Evolutionary conservation across 2,888 invertebrate genomes (phyloP).

Genomic region (Epirrhoe alternata): DNA sequence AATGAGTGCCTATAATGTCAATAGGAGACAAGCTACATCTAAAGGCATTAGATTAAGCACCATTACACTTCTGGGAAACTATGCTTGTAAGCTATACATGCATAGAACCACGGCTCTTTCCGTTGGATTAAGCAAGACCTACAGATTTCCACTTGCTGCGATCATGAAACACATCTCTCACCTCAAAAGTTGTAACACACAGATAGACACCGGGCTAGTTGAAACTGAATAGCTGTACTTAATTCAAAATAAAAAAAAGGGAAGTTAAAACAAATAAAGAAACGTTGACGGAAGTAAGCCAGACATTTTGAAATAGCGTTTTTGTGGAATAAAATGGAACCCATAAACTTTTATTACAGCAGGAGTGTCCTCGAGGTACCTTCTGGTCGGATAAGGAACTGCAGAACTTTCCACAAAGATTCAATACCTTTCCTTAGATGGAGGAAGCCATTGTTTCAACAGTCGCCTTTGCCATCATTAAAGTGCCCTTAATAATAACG

Average conservation of each 20-base stretch:
- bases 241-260: not conserved
- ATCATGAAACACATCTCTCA: no score
- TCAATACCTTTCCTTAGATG: conserved; percentile 48
- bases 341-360: conserved; percentile 37
- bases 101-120: no score
- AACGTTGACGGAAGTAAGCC: conserved; percentile 23
- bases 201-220: not conserved
- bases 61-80: not conserved
- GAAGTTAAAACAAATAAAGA: conserved; percentile 13
- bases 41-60: not conserved
- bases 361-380: conserved; percentile 31
- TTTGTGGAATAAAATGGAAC: conserved; percentile 33
- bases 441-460: conserved; percentile 44
- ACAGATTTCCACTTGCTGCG: no score
- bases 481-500: conserved; percentile 41
- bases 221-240: not conserved
- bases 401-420: conserved; percentile 55
- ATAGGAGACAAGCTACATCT: conserved; percentile 14
- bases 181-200: not conserved
- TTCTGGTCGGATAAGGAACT: conserved; percentile 36
- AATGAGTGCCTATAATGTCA: conserved; percentile 25
- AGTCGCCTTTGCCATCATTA: conserved; percentile 44
- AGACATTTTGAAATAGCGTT: conserved; percentile 31
- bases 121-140: no score
- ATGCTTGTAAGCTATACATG: not conserved